Conservation (phyloP, 1,140 invertebrate species). For the Lucilia cuprina region DNA sequence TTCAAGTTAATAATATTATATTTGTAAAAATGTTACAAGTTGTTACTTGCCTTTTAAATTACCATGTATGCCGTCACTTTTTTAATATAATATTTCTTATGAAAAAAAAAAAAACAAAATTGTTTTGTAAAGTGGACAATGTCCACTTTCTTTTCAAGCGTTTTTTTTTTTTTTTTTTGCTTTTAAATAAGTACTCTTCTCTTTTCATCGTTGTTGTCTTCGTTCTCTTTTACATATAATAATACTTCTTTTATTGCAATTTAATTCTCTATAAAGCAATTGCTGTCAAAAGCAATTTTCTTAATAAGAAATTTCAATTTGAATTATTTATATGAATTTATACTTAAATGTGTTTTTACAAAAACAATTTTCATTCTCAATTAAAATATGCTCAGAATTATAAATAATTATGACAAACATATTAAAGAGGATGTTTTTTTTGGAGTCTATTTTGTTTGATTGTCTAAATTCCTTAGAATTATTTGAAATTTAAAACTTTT, state of each 20-base stretch:
- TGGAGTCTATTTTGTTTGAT: background rate
- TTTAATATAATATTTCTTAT: background rate
- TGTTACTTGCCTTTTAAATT: too few relatives aligned
- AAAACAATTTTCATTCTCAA: background rate
- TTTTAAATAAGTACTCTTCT: constrained; percentile 4
- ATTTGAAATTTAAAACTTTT: constrained; percentile 3
- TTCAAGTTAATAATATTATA: too few relatives aligned
- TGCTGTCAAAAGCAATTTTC: constrained; percentile 33
- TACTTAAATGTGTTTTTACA: too few relatives aligned
- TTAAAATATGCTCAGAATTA: background rate
- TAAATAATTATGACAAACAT: background rate
- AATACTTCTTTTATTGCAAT: background rate
- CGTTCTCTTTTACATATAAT: background rate
- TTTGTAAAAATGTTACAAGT: too few relatives aligned
- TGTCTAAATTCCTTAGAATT: background rate
- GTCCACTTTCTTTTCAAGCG: background rate
- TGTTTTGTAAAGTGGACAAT: background rate
- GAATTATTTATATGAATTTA: background rate
- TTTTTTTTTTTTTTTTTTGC: background rate
- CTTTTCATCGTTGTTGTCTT: background rate
- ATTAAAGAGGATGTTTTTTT: background rate
- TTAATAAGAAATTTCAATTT: constrained; percentile 20
- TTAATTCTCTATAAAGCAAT: constrained; percentile 9
- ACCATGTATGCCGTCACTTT: background rate
- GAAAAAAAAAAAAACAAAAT: background rate